A percentile compares a stretch with the other conserved stretches of the same genome.
Evolutionary conservation across 2,113 vertebrate species (phyloP).

Genomic region (Heterotilapia buettikoferi): DNA sequence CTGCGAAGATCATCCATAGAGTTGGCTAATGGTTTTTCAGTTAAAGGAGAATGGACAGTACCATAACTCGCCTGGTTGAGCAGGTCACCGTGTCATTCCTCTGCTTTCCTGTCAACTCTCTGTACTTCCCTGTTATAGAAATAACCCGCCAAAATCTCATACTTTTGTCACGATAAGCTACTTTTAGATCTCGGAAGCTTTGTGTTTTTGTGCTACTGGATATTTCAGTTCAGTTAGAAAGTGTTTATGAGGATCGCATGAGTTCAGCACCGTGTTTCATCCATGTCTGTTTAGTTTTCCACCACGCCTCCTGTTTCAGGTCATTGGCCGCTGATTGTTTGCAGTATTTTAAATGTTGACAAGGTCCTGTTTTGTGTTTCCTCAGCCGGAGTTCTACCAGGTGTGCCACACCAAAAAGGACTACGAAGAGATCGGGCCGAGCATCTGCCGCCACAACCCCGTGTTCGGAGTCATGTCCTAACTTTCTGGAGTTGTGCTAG

Average conservation of each 20-base stretch:
- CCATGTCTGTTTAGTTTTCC: neutral
- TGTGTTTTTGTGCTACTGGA: neutral
- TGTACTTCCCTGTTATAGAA: neutral
- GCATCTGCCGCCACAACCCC: slow-evolving; percentile 99
- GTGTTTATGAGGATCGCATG: neutral
- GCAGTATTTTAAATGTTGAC: neutral
- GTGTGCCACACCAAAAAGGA: slow-evolving; percentile 99
- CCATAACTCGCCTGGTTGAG: neutral
- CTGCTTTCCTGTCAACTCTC: neutral
- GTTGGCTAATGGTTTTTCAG: neutral
- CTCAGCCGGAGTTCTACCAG: slow-evolving; percentile 99
- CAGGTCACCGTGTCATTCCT: neutral
- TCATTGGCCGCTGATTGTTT: neutral
- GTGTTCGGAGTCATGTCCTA: slow-evolving; percentile 99
- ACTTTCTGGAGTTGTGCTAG: neutral
- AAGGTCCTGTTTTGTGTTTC: neutral
- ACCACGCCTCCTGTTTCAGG: neutral
- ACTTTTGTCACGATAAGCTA: neutral
- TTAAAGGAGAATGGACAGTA: neutral
- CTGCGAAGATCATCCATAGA: neutral
- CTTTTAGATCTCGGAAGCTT: neutral
- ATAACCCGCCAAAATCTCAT: neutral
- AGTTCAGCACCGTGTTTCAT: neutral
- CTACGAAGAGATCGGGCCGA: slow-evolving; percentile 98
- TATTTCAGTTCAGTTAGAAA: neutral